Conservation (phyloP, 2,797 vertebrate genomes). For the Benthosema pterotum region DNA sequence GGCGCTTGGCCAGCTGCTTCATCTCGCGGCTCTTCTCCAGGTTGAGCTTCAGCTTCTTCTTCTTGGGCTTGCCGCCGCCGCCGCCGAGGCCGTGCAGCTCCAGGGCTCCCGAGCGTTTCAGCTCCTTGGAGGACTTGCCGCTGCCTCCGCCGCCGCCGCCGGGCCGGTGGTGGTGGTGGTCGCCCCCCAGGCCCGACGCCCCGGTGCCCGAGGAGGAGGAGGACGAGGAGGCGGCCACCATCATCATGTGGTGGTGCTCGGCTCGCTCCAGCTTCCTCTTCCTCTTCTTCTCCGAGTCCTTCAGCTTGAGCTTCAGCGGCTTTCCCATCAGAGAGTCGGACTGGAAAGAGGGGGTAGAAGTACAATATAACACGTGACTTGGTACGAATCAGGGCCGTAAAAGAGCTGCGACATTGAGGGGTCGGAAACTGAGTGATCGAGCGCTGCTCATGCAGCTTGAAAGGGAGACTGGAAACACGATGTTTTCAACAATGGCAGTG, state of each 20-base stretch:
- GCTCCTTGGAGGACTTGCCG: conserved; percentile 90
- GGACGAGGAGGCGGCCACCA: conserved; percentile 50
- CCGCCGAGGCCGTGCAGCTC: conserved; percentile 77
- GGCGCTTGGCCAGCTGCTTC: conserved; percentile 94
- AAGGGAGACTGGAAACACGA: too few species aligned
- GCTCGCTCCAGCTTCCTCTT: conserved; percentile 94
- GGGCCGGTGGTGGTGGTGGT: conserved; percentile 75
- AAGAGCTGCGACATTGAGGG: too few species aligned
- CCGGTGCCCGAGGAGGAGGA: conserved; percentile 48
- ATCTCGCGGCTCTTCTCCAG: conserved; percentile 94
- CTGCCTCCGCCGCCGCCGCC: too few species aligned
- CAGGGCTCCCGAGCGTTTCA: conserved; percentile 87
- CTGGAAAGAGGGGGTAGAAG: conserved; percentile 40
- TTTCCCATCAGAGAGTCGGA: conserved; percentile 92
- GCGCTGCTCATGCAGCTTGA: too few species aligned
- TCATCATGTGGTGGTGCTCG: conserved; percentile 88
- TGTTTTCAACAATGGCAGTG: too few species aligned
- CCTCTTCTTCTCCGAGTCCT: conserved; percentile 93
- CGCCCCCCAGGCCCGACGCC: conserved; percentile 41
- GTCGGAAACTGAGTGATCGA: too few species aligned
- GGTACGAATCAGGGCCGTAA: too few species aligned
- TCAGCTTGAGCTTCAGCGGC: conserved; percentile 91
- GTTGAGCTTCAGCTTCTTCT: conserved; percentile 95
- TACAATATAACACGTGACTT: too few species aligned
- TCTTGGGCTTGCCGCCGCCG: conserved; percentile 92